Conservation (phyloP, 2,797 vertebrate genomes). For the Leptatherina wallacei region DNA sequence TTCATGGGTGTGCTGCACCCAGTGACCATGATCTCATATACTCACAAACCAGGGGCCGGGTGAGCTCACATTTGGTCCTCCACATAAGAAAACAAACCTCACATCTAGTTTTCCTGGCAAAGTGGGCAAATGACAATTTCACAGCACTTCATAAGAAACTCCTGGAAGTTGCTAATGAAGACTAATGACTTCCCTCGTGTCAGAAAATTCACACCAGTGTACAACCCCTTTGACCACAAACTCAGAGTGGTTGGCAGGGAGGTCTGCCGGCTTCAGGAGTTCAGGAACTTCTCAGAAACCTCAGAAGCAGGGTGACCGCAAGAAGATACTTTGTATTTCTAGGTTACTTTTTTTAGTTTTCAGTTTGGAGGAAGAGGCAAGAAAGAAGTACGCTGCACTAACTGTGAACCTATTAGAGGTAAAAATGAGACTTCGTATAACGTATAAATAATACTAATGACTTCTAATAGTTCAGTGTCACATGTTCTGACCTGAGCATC, state of each 20-base stretch:
- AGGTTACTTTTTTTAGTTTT: too few species aligned
- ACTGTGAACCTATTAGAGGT: constrained; percentile 1
- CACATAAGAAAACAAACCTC: constrained; percentile 82
- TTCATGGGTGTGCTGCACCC: not conserved
- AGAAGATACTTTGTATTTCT: not conserved
- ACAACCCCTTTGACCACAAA: constrained; percentile 74
- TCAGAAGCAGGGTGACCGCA: not conserved
- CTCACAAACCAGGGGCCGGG: constrained; percentile 27
- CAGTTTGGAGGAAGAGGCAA: not conserved
- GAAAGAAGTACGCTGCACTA: too few species aligned
- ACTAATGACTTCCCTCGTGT: constrained; percentile 83
- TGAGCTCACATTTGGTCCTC: constrained; percentile 78
- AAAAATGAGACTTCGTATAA: not conserved
- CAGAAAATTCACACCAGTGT: constrained; percentile 78
- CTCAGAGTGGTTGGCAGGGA: constrained; percentile 65
- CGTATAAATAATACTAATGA: too few species aligned
- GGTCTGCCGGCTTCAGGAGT: constrained; percentile 49
- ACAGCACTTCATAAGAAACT: constrained; percentile 87
- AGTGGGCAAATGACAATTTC: constrained; percentile 83
- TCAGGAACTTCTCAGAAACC: not conserved
- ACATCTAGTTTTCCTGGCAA: constrained; percentile 76
- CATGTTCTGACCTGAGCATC: too few species aligned
- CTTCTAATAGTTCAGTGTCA: too few species aligned
- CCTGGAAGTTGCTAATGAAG: constrained; percentile 88
- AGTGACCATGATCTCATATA: constrained; percentile 16